phyloP scores from a whole-genome alignment of 2,888 invertebrate genomes.

The Cremastinae sp. region DNA sequence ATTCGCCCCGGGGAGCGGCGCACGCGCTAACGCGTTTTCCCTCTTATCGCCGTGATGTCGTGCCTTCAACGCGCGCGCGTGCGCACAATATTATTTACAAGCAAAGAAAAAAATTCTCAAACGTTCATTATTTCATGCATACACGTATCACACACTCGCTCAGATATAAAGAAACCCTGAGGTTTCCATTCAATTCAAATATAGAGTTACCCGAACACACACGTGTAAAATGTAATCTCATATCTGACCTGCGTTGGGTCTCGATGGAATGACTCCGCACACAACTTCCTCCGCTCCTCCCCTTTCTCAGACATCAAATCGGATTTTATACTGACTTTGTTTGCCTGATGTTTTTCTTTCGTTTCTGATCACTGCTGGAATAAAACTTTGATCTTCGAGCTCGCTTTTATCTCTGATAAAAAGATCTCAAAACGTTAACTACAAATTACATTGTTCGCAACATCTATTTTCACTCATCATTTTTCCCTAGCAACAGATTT shows the following conservation, averaged over 20 bases:
- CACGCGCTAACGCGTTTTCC: conserved; percentile 54
- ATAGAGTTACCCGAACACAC: conserved; percentile 21
- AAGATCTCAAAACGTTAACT: no score
- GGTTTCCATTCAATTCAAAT: conserved; percentile 10
- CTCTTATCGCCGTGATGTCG: conserved; percentile 46
- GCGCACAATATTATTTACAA: conserved; percentile 18
- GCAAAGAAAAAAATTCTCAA: not conserved
- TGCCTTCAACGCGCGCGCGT: conserved; percentile 4
- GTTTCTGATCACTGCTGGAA: no score
- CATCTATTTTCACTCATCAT: no score
- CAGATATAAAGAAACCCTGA: no score
- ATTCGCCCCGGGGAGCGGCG: conserved; percentile 47
- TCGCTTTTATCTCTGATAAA: no score
- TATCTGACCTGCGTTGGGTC: not conserved
- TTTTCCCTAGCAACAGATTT: no score
- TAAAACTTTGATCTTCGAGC: no score
- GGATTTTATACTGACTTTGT: no score
- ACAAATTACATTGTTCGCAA: no score
- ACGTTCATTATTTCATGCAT: conserved; percentile 11
- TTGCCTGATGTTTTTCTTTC: no score
- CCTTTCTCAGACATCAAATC: no score
- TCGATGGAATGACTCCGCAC: conserved; percentile 1
- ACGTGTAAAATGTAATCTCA: conserved; percentile 17
- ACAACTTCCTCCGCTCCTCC: not conserved
- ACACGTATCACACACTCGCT: conserved; percentile 1